A percentile compares a stretch with the other conserved stretches of the same genome.
These are phyloP conservation scores for Axis porcinus DNA, from an alignment of 2,113 vertebrate genomes.

Conservation along the genomic window DNA sequence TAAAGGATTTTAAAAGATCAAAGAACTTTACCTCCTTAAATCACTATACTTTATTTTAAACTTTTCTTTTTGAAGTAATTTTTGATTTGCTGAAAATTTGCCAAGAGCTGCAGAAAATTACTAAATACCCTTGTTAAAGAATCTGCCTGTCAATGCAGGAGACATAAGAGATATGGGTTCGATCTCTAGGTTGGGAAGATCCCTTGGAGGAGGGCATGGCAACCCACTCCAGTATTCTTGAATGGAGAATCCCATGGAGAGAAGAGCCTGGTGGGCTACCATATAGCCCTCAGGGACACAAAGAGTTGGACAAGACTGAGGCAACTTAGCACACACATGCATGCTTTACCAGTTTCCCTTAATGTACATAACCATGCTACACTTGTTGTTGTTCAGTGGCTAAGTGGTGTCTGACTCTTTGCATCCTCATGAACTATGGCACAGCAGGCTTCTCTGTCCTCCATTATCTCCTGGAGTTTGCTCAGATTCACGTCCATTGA, in stretches of 20 bases:
- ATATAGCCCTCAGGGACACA: fast-evolving
- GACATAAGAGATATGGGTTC: neutral
- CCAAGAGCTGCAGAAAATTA: neutral
- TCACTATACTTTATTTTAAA: neutral
- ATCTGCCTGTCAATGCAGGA: neutral
- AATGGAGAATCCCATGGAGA: neutral
- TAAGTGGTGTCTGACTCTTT: neutral
- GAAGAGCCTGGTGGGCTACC: neutral
- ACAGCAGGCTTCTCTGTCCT: neutral
- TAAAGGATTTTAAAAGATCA: neutral
- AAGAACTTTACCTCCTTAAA: neutral
- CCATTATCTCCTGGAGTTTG: neutral
- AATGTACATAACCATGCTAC: neutral
- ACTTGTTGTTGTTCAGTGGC: neutral
- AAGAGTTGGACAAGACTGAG: neutral
- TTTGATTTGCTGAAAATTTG: neutral
- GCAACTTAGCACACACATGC: neutral
- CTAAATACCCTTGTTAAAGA: neutral
- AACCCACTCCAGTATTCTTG: neutral
- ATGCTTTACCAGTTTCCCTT: neutral
- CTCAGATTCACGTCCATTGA: neutral
- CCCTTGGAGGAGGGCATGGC: neutral
- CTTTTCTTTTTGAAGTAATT: neutral
- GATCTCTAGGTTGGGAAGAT: neutral
- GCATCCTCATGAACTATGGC: neutral